phyloP scores from a whole-genome alignment of 2,113 vertebrate species.

The Macrotis lagotis region DNA sequence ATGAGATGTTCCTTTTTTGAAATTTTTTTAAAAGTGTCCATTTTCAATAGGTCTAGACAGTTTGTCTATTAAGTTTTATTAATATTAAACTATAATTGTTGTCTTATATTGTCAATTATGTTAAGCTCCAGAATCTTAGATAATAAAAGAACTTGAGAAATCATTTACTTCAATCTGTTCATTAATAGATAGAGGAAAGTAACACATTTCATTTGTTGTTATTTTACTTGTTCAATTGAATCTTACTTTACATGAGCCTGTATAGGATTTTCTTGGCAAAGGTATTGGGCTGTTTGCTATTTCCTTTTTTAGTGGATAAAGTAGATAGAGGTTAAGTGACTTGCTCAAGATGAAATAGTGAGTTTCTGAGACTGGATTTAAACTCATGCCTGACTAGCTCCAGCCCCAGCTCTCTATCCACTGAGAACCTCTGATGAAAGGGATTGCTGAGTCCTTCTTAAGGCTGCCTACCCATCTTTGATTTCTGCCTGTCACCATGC shows the following conservation, averaged over 20 bases:
- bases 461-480: background rate
- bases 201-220: background rate
- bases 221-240: background rate
- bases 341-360: background rate
- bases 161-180: background rate
- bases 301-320: background rate
- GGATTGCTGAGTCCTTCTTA: background rate
- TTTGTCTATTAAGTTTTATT: background rate
- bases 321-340: background rate
- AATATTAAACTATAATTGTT: background rate
- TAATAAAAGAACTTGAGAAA: too few species aligned
- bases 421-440: background rate
- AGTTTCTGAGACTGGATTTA: background rate
- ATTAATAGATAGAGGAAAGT: background rate
- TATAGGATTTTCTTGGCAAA: background rate
- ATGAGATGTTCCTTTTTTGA: background rate
- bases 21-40: background rate
- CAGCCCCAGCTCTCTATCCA: background rate
- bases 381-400: background rate
- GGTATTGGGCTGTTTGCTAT: background rate
- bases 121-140: background rate
- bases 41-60: background rate
- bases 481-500: background rate
- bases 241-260: background rate
- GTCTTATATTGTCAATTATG: background rate